Percentiles rank a stretch among this genome's conserved stretches.
These are phyloP conservation scores for Ormyrus nitidulus DNA, from an alignment of 2,888 invertebrate species.

Conservation along the genomic window DNA sequence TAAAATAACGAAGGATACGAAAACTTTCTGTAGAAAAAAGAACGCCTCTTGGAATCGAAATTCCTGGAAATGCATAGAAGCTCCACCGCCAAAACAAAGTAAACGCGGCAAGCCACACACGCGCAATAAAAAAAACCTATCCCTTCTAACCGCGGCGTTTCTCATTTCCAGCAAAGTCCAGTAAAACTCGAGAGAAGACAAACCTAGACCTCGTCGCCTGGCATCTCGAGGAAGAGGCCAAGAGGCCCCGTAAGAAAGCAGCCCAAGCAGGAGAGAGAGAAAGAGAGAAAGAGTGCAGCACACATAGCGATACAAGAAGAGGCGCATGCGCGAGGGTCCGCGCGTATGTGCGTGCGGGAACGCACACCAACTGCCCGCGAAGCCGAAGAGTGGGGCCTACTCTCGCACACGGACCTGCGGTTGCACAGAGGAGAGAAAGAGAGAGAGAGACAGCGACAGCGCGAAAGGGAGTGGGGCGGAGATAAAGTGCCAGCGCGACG, in stretches of 20 bases:
- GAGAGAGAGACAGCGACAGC: not conserved
- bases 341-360: not conserved
- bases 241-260: no score
- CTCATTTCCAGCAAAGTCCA: conserved; percentile 25
- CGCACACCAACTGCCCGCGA: not conserved
- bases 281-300: no score
- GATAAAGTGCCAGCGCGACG: conserved; percentile 34
- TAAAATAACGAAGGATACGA: no score
- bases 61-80: not conserved
- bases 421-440: not conserved
- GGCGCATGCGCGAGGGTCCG: no score
- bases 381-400: not conserved
- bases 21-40: not conserved
- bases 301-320: no score
- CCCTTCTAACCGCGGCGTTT: not conserved
- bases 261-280: no score
- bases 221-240: no score
- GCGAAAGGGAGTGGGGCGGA: conserved; percentile 44
- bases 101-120: not conserved
- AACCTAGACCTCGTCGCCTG: not conserved
- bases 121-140: not conserved
- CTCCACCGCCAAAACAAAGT: conserved; percentile 2
- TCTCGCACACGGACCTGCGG: no score
- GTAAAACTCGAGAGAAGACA: not conserved
- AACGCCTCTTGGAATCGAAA: no score